Percentiles rank a stretch among this genome's conserved stretches.
phyloP scores from a whole-genome alignment of 2,113 vertebrate species.

The Cranoglanis bouderius region DNA sequence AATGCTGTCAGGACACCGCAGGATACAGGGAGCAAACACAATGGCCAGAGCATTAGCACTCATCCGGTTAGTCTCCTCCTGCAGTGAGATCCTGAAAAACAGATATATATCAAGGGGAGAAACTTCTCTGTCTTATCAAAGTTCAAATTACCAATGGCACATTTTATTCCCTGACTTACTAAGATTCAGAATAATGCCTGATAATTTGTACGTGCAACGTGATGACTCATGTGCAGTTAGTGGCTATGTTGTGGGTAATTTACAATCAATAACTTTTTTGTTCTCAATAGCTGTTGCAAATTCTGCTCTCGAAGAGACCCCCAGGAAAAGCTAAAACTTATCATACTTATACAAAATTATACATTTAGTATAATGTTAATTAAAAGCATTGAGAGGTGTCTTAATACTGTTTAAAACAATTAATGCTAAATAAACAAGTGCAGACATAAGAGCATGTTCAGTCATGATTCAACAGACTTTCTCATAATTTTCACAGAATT shows the following conservation, averaged over 20 bases:
- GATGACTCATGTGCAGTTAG: neutral
- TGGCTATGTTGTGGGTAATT: neutral
- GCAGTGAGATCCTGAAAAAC: conserved; percentile 83
- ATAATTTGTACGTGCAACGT: neutral
- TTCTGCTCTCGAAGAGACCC: neutral
- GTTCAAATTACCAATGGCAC: neutral
- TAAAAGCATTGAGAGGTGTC: neutral
- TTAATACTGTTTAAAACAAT: neutral
- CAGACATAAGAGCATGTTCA: neutral
- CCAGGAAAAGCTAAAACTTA: neutral
- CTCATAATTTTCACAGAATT: neutral
- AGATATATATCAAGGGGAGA: conserved; percentile 23
- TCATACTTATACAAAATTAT: neutral
- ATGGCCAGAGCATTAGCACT: conserved; percentile 96
- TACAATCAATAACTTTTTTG: neutral
- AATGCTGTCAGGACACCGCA: conserved; percentile 91
- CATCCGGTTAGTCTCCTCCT: conserved; percentile 98
- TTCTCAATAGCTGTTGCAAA: neutral
- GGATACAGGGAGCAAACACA: conserved; percentile 97
- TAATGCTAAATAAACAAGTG: neutral
- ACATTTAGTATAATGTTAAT: neutral
- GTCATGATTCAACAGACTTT: neutral
- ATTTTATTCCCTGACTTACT: neutral
- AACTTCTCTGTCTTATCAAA: neutral
- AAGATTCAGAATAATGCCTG: neutral